These are phyloP conservation scores for Trachymyrmex cornetzi DNA, from an alignment of 1,140 invertebrate species.

Conservation along the genomic window DNA sequence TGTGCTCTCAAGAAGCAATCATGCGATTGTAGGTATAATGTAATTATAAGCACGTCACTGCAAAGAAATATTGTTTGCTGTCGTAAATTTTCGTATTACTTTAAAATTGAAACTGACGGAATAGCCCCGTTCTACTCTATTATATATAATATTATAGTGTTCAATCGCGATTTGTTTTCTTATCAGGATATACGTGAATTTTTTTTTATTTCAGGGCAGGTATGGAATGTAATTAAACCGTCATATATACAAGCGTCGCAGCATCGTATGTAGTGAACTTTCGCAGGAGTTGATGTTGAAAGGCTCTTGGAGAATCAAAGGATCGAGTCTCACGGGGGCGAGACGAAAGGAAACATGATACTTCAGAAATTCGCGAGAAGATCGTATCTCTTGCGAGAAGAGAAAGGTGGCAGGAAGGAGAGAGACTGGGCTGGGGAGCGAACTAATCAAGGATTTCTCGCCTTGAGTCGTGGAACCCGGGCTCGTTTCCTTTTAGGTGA, in stretches of 20 bases:
- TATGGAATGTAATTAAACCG: conserved; percentile 72
- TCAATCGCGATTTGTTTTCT: background rate
- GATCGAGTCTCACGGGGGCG: conserved; percentile 72
- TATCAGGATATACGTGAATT: background rate
- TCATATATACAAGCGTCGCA: conserved; percentile 46
- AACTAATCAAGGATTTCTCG: conserved; percentile 79
- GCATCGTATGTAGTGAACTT: conserved; percentile 42
- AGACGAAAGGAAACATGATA: conserved; percentile 77
- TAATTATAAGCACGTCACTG: too few relatives aligned
- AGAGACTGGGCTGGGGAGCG: conserved; percentile 53
- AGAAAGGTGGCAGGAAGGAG: conserved; percentile 67
- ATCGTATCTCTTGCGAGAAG: conserved; percentile 73
- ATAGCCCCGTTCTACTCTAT: too few relatives aligned
- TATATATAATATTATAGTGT: background rate
- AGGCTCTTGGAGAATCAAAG: conserved; percentile 73
- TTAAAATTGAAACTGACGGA: too few relatives aligned
- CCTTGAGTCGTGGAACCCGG: conserved; percentile 69
- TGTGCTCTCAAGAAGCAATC: too few relatives aligned
- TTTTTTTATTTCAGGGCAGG: conserved; percentile 22
- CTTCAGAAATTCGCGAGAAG: conserved; percentile 77
- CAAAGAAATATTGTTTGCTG: too few relatives aligned
- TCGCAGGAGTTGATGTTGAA: conserved; percentile 60
- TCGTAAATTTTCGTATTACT: too few relatives aligned
- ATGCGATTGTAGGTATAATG: too few relatives aligned
- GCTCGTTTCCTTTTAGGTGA: conserved; percentile 78